These are phyloP conservation scores for Brachylomia viminalis DNA, from an alignment of 2,888 invertebrate species.

Conservation along the genomic window DNA sequence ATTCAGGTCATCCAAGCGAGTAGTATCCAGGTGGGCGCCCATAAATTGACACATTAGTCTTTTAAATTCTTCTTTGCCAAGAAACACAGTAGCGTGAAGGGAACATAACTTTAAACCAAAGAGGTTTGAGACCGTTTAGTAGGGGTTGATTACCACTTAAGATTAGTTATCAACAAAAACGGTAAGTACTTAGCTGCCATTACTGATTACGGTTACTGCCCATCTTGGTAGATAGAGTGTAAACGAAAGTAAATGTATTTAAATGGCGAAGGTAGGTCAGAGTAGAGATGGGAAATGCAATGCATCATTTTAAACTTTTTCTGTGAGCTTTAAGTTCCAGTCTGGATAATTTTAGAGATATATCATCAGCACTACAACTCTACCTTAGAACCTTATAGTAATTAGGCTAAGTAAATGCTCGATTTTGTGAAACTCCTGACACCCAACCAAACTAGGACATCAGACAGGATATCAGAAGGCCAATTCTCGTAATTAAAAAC, in stretches of 20 bases:
- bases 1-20: not conserved
- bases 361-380: not conserved
- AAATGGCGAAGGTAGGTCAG: too few species aligned
- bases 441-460: not conserved
- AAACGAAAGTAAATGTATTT: not conserved
- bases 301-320: not conserved
- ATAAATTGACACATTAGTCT: not conserved
- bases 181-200: slow-evolving; percentile 12
- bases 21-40: not conserved
- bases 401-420: not conserved
- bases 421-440: not conserved
- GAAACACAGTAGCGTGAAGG: not conserved
- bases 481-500: too few species aligned
- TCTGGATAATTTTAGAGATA: not conserved
- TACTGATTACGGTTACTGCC: slow-evolving; percentile 13
- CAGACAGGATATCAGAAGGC: too few species aligned
- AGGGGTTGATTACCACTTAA: slow-evolving; percentile 24
- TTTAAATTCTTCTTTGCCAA: not conserved
- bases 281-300: not conserved
- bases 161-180: slow-evolving; percentile 17
- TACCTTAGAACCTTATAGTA: not conserved
- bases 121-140: slow-evolving; percentile 9
- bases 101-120: not conserved
- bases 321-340: not conserved
- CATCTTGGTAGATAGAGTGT: not conserved